Conservation (phyloP, 53 echinoderm and acorn worm species). For the Temnopleurus reevesii region DNA sequence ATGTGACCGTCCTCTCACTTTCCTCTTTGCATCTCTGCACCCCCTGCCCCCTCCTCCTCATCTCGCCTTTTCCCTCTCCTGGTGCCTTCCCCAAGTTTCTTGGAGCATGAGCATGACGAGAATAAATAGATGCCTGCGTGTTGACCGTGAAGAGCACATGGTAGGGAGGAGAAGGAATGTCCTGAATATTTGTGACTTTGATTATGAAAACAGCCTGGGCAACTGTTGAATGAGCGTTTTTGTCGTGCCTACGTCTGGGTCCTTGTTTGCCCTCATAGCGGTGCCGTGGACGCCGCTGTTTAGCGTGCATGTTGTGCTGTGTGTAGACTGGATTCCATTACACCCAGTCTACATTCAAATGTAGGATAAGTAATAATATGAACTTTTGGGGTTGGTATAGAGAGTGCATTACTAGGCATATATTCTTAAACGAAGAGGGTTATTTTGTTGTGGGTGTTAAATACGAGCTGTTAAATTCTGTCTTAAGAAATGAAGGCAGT, state of each 20-base stretch:
- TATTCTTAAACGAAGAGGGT: too few relatives aligned
- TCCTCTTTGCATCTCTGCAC: too few relatives aligned
- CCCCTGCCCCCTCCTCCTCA: background rate
- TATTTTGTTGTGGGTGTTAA: too few relatives aligned
- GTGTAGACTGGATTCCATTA: slow-evolving; percentile 19
- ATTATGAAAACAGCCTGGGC: slow-evolving; percentile 59
- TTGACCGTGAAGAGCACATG: slow-evolving; percentile 49
- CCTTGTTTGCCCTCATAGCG: slow-evolving; percentile 1
- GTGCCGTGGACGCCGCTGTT: background rate
- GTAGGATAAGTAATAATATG: slow-evolving; percentile 28
- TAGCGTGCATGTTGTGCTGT: slow-evolving; percentile 42
- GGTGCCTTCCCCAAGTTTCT: background rate
- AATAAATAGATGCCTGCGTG: slow-evolving; percentile 28
- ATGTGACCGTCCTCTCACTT: background rate
- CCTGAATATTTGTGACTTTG: slow-evolving; percentile 42
- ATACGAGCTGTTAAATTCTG: too few relatives aligned
- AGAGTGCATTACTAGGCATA: slow-evolving; percentile 21
- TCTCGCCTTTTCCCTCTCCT: too few relatives aligned
- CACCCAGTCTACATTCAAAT: background rate
- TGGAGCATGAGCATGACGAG: slow-evolving; percentile 36
- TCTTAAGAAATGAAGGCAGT: too few relatives aligned
- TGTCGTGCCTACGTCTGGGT: background rate
- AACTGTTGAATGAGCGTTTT: slow-evolving; percentile 58
- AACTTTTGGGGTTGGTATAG: slow-evolving; percentile 7
- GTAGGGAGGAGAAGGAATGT: slow-evolving; percentile 9